Percentiles rank a stretch among this genome's conserved stretches.
These are phyloP conservation scores for Sebastes elongatus DNA, from an alignment of 2,797 vertebrate species.

Conservation along the genomic window DNA sequence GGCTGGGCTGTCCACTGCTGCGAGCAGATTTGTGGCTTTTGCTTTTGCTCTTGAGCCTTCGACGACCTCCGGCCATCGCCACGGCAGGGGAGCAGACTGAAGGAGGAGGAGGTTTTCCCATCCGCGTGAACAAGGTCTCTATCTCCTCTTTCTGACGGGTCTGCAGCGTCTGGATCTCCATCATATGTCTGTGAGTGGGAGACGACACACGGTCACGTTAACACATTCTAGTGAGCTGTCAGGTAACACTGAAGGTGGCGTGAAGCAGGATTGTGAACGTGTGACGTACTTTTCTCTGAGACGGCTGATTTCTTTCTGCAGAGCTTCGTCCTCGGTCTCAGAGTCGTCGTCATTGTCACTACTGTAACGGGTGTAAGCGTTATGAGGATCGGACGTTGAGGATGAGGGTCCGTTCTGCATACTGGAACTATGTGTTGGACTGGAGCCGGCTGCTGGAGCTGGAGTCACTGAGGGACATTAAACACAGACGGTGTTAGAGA, in stretches of 20 bases:
- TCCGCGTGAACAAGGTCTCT: slow-evolving; percentile 85
- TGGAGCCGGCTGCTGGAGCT: slow-evolving; percentile 43
- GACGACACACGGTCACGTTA: neutral
- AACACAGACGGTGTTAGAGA: neutral
- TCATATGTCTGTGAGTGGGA: slow-evolving; percentile 86
- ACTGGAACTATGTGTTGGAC: slow-evolving; percentile 31
- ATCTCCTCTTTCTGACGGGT: slow-evolving; percentile 94
- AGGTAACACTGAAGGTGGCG: neutral
- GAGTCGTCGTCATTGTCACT: slow-evolving; percentile 96
- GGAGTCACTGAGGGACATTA: slow-evolving; percentile 74
- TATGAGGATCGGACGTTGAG: slow-evolving; percentile 70
- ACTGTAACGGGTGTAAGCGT: slow-evolving; percentile 86
- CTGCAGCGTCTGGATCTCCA: slow-evolving; percentile 93
- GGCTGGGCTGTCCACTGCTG: slow-evolving; percentile 88
- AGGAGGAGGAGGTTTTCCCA: slow-evolving; percentile 89
- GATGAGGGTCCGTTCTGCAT: slow-evolving; percentile 67
- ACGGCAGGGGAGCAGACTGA: slow-evolving; percentile 89
- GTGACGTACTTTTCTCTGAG: slow-evolving; percentile 90
- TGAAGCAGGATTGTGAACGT: neutral
- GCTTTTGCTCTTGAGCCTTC: slow-evolving; percentile 83
- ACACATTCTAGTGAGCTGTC: neutral
- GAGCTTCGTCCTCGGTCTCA: slow-evolving; percentile 89
- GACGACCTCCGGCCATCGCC: slow-evolving; percentile 87
- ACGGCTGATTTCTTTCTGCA: slow-evolving; percentile 89
- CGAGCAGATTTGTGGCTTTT: slow-evolving; percentile 87